Percentiles rank a stretch among this genome's conserved stretches.
Conservation (phyloP, 1,140 invertebrate genomes). For the Caenorhabditis briggsae region DNA sequence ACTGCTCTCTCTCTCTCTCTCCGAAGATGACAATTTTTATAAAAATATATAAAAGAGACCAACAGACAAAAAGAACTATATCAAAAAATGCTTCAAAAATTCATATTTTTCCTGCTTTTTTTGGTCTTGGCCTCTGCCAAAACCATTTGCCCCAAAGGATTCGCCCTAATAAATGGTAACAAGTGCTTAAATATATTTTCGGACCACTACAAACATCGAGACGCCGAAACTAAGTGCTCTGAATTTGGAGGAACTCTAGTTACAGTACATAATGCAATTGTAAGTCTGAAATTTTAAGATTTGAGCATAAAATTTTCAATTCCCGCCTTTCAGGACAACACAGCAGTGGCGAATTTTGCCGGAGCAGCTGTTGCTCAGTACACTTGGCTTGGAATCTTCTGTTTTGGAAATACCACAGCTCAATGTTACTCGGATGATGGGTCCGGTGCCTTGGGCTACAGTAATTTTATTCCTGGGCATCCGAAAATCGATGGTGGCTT, state of each 20-base stretch:
- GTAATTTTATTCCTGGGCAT: not conserved
- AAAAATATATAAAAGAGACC: no score
- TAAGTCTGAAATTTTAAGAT: not conserved
- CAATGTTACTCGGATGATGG: not conserved
- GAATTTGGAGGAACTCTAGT: conserved; percentile 3
- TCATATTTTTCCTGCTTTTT: not conserved
- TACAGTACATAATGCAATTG: not conserved
- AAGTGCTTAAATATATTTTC: conserved; percentile 11
- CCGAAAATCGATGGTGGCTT: not conserved
- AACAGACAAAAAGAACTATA: no score
- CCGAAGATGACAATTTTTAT: no score
- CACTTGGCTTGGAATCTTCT: not conserved
- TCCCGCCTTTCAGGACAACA: conserved; percentile 7
- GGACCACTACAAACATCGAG: not conserved
- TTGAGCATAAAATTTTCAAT: not conserved
- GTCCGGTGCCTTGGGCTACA: not conserved
- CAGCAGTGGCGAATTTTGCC: not conserved
- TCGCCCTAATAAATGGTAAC: not conserved
- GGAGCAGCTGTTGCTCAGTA: not conserved
- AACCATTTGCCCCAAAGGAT: not conserved
- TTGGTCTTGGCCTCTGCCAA: not conserved
- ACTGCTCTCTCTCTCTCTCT: no score
- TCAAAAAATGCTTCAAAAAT: not conserved
- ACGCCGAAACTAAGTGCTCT: not conserved
- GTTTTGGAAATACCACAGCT: not conserved